Evolutionary conservation across 2,888 invertebrate species (phyloP), one percentile per base, ranked within the genome.

Genomic region (Clitarchus hookeri): DNA sequence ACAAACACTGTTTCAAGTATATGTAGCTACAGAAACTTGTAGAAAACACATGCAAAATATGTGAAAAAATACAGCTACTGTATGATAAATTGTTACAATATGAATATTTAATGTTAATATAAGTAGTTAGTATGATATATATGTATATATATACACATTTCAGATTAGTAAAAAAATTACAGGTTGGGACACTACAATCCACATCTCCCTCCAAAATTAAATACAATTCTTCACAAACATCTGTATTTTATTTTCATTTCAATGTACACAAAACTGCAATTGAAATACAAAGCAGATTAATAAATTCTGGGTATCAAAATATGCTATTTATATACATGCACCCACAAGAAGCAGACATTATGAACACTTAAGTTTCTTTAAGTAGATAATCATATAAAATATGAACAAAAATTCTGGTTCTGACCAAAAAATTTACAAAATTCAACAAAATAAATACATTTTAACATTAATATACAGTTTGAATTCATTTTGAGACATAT

Each of bases 11-110:
- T 84, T 83, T 84, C 84, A 86, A 84, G 84, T 86, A 86, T 86
- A 84, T 85, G 85, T 87, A n/a, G 80, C 87, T 86, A 84, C 85
- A 87, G 84, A 78, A 79, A 79, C 86, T 87, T 86, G 87, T 86
- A 85, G 86, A 87, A 87, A 87, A 87, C 84, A 86, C 86, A 86
- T 86, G 85, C 86, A 86, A 84, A 85, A 86, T 86, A 86, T 83
- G 85, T 85, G 86, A 86, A 86, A 86, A 86, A 86, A 84, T 86
- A 85, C 85, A 86, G 84, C 86, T 86, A 86, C 86, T 65, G 65
- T 65, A 65, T 65, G 26, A 65, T 84, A 26, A 83, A 85, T 85
- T 80, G 54, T 86, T 83, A 85, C 85, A 86, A 85, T 78, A 86
- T 84, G 65, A 84, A 85, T 85, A 85, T 83, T 85, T 84, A 65